Percentiles rank a stretch among this genome's conserved stretches.
phyloP scores from a whole-genome alignment of 2,113 vertebrate genomes.

The Paraplagusia blochii region DNA sequence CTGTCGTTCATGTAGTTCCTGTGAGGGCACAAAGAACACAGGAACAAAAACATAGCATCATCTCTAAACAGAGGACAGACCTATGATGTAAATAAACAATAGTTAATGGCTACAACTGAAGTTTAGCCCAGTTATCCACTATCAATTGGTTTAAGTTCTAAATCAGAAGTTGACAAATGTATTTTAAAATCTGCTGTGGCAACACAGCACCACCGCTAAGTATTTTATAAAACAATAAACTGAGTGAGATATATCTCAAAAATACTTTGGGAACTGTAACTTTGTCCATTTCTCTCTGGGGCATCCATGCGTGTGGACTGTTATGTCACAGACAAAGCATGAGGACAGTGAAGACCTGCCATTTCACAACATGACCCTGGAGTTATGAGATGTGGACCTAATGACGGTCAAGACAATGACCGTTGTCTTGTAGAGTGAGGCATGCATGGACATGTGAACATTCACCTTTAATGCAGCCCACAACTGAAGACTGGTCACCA shows the following conservation, averaged over 20 bases:
- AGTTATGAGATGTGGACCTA: background rate
- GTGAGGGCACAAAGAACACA: conserved; percentile 59
- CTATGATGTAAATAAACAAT: background rate
- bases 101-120: too few relatives aligned
- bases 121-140: too few relatives aligned
- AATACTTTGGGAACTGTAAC: conserved; percentile 73
- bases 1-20: conserved; percentile 99
- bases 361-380: conserved; percentile 7
- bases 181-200: too few relatives aligned
- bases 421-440: conserved; percentile 36
- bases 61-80: conserved; percentile 47
- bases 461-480: conserved; percentile 18
- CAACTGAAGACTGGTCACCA: conserved; percentile 21
- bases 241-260: background rate
- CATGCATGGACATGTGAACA: conserved; percentile 52
- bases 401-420: conserved; percentile 24
- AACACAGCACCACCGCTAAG: background rate
- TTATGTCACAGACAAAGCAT: conserved; percentile 49
- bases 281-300: conserved; percentile 84
- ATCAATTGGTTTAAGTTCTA: too few relatives aligned
- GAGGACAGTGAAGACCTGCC: conserved; percentile 36
- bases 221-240: background rate
- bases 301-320: conserved; percentile 38
- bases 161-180: too few relatives aligned
- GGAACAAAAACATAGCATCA: conserved; percentile 68